Percentiles rank a stretch among this genome's conserved stretches.
These are phyloP conservation scores for Poeciliopsis turrubarensis DNA, from an alignment of 2,113 vertebrate species.

Conservation along the genomic window DNA sequence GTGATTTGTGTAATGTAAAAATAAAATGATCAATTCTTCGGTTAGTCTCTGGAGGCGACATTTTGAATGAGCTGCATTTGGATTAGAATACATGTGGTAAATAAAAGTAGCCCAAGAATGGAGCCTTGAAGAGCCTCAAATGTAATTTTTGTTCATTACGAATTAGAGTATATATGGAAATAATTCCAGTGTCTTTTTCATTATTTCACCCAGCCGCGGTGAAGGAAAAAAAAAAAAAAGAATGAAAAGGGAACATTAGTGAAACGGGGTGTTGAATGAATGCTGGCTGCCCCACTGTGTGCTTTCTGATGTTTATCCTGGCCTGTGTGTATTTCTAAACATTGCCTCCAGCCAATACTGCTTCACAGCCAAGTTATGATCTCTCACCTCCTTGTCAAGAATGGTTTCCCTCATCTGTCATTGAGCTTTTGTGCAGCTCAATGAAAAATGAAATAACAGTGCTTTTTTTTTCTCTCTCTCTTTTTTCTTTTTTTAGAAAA, in stretches of 20 bases:
- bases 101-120: too few relatives aligned
- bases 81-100: not conserved
- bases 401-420: conserved; percentile 46
- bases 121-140: too few relatives aligned
- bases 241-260: conserved; percentile 2
- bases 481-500: conserved; percentile 19
- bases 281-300: conserved; percentile 38
- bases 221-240: not conserved
- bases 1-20: too few relatives aligned
- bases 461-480: not conserved
- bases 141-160: too few relatives aligned
- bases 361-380: conserved; percentile 61
- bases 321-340: conserved; percentile 57
- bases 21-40: too few relatives aligned
- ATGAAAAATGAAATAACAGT: conserved; percentile 7
- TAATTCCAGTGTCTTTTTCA: not conserved
- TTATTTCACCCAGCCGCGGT: not conserved
- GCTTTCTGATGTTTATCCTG: conserved; percentile 59
- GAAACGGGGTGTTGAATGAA: conserved; percentile 17
- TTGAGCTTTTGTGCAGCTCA: conserved; percentile 30
- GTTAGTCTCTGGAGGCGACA: too few relatives aligned
- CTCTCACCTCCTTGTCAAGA: conserved; percentile 49
- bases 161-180: not conserved
- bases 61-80: not conserved
- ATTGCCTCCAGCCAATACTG: conserved; percentile 49